Conservation (phyloP, 2,113 vertebrate genomes). For the Trogon melanurus region DNA sequence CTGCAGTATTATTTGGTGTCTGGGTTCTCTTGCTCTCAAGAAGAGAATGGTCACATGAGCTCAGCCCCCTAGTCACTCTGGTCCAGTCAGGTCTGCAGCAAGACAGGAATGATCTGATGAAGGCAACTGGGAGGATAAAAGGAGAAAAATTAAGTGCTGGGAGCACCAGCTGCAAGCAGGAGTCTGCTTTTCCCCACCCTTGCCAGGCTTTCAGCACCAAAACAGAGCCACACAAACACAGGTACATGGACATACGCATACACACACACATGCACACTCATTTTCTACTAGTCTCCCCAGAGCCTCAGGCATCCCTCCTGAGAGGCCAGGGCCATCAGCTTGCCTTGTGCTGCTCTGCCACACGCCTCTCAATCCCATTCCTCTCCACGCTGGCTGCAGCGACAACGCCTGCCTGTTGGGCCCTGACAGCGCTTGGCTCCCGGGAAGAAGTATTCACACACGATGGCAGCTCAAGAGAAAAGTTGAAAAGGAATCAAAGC, state of each 20-base stretch:
- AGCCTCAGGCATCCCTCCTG: not conserved
- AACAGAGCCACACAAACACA: not conserved
- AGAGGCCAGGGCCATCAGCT: not conserved
- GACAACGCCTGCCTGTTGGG: not conserved
- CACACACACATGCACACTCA: not conserved
- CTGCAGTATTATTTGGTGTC: not conserved
- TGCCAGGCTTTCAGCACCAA: not conserved
- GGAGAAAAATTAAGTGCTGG: not conserved
- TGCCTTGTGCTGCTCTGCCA: not conserved
- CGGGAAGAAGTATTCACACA: slow-evolving; percentile 37
- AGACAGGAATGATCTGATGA: not conserved
- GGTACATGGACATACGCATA: rapidly evolving
- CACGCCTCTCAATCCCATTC: not conserved
- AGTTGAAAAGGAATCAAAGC: slow-evolving; percentile 55
- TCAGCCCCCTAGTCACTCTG: not conserved
- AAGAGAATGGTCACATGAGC: not conserved
- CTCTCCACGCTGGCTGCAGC: not conserved
- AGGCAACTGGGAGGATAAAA: not conserved
- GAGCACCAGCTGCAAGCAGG: not conserved
- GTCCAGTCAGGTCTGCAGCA: not conserved
- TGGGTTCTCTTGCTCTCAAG: not conserved
- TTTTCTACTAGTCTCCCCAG: not conserved
- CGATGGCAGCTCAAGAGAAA: not conserved
- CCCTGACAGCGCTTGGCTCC: not conserved
- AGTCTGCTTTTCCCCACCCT: not conserved